Evolutionary conservation across 2,888 invertebrate species (phyloP), one percentile per base, ranked within the genome.

Genomic region (Sinotaia quadrata): DNA sequence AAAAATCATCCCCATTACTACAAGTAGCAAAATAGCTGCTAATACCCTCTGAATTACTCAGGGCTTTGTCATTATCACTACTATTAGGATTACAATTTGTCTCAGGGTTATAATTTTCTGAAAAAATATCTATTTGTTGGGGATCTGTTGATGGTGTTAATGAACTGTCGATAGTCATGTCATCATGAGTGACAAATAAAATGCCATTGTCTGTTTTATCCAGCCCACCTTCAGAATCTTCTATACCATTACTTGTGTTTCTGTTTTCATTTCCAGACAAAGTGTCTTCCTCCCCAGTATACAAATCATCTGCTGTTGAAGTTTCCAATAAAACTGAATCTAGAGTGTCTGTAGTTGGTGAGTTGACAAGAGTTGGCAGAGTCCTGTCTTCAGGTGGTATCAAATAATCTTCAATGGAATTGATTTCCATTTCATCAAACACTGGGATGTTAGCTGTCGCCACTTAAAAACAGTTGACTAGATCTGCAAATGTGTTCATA

Each of bases 321-420:
- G 82, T 76, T 54, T 82, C 84, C 15, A 84, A 71, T 34, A 77
- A 77, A 8, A 84, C 84, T 61, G 84, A 84, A 66, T 84, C 84
- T 31, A 84, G 69, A 12, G 84, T 84, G 59, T 83, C 84, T 44
- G 83, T 82, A 1, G 84, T 84, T 12, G 82, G 78, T 12, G 84
- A 84, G 54, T 81, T 81, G n/a, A 79, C 77, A 61, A 83, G 61
- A 36, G 71, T 41, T 41, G 73, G 67, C 5, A 33, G 36, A 4
- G 52, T 5, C 18, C 49, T 59, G 18, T 49, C 51, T 7, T n/a
- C 58, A 24, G 69, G 69, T 18, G 60, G 62, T 2, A 15, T 47
- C 54, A 65, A 52, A 18, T 65, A 33, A 12, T 63, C 63, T 31
- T 65, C 65, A 34, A 44, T 34, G 18, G 56, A 31, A 52, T 33